Base-by-base conservation (phyloP, 2,797 vertebrate genomes). In the Coregonus ussuriensis region DNA sequence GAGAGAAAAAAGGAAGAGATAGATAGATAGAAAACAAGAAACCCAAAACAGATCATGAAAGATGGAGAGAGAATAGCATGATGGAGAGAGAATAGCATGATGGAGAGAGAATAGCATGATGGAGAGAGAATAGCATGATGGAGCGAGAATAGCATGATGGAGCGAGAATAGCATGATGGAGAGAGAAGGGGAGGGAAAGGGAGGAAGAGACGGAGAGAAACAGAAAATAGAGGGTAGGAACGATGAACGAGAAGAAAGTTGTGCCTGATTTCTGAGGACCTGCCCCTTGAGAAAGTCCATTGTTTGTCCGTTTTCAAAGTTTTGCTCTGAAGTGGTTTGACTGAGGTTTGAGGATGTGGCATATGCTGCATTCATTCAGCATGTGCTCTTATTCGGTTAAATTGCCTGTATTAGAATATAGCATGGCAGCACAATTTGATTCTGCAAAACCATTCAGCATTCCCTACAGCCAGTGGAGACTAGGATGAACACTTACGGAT, bases 121-220 rank as follows among this genome's bases (percentile, higher is more conserved):
- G 25, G 25, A 25, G 25, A 25, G 25, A 25, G 25, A 25, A 25
- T 25, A 25, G 25, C 25, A 25, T 25, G 25, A 25, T 25, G 25
- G 25, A 25, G 25, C 1, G 25, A 25, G 25, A 25, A 25, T 25
- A 25, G 25, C 25, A 25, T 25, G 25, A 25, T 25, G 25, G 25
- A 25, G 25, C 25, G 25, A 25, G 25, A 25, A 25, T 59, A 59
- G 56, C 6, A 59, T 59, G 41, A 41, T 18, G 73, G 73, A 11
- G 47, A 75, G 31, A 68, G n/a, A 29, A 21, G 21, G 62, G 21
- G 80, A 16, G 9, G 51, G 52, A 14, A 53, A 29, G 54, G 33
- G 54, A 16, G 9, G 51, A 52, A 33, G n/a, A 71, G 71, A 82
- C 18, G 35, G 35, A 71, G 66, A 69, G 37, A 52, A 35, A 33